phyloP scores from a whole-genome alignment of 1,140 invertebrate genomes.

The Leptopilina clavipes region DNA sequence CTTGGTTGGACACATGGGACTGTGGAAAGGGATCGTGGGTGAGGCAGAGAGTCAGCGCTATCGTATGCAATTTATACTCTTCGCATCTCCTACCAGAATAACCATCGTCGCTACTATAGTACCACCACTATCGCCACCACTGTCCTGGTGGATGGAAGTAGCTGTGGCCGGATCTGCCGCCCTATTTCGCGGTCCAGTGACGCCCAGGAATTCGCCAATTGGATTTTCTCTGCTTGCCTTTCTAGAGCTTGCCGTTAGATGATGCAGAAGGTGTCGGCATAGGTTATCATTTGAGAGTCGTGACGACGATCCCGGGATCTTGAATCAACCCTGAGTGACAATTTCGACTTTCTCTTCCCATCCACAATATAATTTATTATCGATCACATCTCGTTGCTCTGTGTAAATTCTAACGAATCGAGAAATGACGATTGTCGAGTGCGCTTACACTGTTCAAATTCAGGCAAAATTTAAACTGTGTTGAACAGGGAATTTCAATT shows the following conservation, averaged over 20 bases:
- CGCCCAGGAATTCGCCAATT: conserved; percentile 73
- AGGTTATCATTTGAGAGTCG: conserved; percentile 56
- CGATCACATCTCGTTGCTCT: background rate
- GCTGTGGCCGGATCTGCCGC: conserved; percentile 65
- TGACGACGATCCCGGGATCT: conserved; percentile 39
- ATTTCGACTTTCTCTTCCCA: conserved; percentile 3
- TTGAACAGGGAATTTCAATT: too few species aligned
- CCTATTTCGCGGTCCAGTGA: conserved; percentile 73
- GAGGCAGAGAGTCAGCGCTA: conserved; percentile 56
- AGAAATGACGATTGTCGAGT: background rate
- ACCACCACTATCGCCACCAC: conserved; percentile 47
- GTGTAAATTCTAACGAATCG: background rate
- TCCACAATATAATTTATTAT: background rate
- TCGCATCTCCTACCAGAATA: conserved; percentile 58
- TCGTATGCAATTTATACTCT: conserved; percentile 72
- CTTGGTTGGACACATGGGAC: conserved; percentile 61
- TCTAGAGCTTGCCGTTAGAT: conserved; percentile 66
- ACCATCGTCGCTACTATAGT: conserved; percentile 46
- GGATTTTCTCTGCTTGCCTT: conserved; percentile 71
- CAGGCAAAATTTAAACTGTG: too few species aligned
- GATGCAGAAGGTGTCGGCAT: conserved; percentile 68
- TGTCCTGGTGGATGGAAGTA: conserved; percentile 64
- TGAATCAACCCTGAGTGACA: background rate
- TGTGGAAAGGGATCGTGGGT: conserved; percentile 34
- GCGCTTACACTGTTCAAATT: background rate